Conservation (phyloP, 2,797 vertebrate genomes). For the Vespertilio murinus region DNA sequence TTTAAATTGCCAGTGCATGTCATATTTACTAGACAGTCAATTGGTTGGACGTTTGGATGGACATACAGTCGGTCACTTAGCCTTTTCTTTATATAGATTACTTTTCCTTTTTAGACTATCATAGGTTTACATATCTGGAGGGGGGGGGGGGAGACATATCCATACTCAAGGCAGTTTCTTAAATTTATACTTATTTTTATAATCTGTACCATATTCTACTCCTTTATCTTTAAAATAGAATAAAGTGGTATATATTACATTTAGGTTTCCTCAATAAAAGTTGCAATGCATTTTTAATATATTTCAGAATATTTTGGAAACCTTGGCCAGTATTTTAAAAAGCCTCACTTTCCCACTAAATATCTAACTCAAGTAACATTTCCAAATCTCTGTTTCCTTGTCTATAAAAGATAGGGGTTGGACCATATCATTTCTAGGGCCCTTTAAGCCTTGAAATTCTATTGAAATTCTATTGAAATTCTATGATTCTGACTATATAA, state of each 20-base stretch:
- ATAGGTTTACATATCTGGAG: neutral
- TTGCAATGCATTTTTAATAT: neutral
- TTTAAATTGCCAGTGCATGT: too few species aligned
- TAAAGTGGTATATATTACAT: neutral
- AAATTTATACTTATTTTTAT: neutral
- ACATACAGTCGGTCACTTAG: too few species aligned
- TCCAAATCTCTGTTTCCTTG: neutral
- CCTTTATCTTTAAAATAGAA: neutral
- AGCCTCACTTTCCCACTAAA: neutral
- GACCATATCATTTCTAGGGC: neutral
- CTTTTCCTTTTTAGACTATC: neutral
- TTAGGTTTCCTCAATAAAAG: neutral
- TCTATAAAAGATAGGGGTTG: neutral
- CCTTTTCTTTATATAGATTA: neutral
- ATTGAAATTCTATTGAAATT: neutral
- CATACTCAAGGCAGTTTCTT: neutral
- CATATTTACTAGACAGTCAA: too few species aligned
- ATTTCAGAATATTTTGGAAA: conserved; percentile 2
- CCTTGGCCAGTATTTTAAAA: neutral
- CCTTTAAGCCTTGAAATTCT: neutral
- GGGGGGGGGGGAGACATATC: neutral
- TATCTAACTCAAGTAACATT: neutral
- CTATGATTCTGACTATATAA: neutral
- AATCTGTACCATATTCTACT: neutral
- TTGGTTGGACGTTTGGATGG: too few species aligned